phyloP scores from a whole-genome alignment of 2,113 vertebrate species.

The Dendropsophus ebraccatus region DNA sequence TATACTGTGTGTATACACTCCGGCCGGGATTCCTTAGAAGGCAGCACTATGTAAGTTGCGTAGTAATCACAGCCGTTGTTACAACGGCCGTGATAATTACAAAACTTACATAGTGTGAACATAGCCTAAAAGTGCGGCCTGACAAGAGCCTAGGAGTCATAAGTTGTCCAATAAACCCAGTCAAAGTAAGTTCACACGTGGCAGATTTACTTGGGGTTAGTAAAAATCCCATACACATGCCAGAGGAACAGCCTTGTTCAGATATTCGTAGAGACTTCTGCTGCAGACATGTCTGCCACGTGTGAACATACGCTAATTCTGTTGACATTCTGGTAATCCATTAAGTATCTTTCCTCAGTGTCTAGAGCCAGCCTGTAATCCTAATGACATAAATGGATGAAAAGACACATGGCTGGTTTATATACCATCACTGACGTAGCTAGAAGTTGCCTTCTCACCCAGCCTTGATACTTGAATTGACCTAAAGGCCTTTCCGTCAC shows the following conservation, averaged over 20 bases:
- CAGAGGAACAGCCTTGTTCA: neutral
- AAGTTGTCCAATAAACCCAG: neutral
- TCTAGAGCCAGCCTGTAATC: neutral
- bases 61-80: too few relatives aligned
- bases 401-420: neutral
- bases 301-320: neutral
- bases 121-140: too few relatives aligned
- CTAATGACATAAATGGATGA: slow-evolving; percentile 2
- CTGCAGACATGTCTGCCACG: neutral
- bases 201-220: neutral
- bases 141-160: too few relatives aligned
- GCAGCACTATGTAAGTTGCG: too few relatives aligned
- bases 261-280: neutral
- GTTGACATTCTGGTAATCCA: slow-evolving; percentile 13
- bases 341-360: neutral
- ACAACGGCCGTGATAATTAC: too few relatives aligned
- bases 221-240: neutral
- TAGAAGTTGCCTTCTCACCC: too few relatives aligned
- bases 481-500: neutral
- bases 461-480: neutral
- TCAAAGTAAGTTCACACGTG: neutral
- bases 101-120: too few relatives aligned
- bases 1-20: too few relatives aligned
- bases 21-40: too few relatives aligned
- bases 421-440: neutral